Conservation (phyloP, 30 jellyfish, hydroid and myxozoan species). For the Aurelia aurita complex sp. Pacific region DNA sequence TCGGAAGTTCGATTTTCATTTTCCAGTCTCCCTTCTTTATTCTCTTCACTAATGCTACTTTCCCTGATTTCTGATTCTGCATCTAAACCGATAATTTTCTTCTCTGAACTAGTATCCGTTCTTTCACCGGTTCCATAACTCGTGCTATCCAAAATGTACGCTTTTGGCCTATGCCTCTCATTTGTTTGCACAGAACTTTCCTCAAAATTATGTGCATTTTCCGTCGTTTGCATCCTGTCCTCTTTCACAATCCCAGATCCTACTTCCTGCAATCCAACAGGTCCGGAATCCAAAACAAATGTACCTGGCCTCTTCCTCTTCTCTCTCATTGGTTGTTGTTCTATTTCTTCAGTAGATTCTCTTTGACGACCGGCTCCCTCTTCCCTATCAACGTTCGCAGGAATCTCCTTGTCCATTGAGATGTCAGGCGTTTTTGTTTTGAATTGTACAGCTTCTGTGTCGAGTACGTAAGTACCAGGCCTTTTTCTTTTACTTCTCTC, state of each 20-base stretch:
- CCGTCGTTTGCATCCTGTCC: too few species aligned
- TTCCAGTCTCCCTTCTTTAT: neutral
- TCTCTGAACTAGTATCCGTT: neutral
- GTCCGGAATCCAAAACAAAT: too few species aligned
- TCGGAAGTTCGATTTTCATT: neutral
- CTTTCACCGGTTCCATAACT: neutral
- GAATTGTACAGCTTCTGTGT: neutral
- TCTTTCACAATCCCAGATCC: too few species aligned
- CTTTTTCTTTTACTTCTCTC: neutral
- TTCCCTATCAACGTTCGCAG: neutral
- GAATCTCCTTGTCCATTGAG: neutral
- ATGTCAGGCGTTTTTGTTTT: neutral
- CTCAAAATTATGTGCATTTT: too few species aligned
- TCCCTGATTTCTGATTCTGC: neutral
- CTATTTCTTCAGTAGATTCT: neutral
- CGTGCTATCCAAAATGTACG: slow-evolving; percentile 11
- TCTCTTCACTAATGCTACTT: neutral
- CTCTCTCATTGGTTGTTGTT: neutral
- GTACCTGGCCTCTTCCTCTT: slow-evolving; percentile 8
- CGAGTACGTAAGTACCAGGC: slow-evolving; percentile 29
- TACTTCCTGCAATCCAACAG: too few species aligned
- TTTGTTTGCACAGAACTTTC: too few species aligned
- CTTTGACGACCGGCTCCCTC: neutral
- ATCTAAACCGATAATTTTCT: neutral
- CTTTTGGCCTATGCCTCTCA: slow-evolving; percentile 16